phyloP scores from a whole-genome alignment of 1,140 invertebrate species.

The Diachasma alloeum region DNA sequence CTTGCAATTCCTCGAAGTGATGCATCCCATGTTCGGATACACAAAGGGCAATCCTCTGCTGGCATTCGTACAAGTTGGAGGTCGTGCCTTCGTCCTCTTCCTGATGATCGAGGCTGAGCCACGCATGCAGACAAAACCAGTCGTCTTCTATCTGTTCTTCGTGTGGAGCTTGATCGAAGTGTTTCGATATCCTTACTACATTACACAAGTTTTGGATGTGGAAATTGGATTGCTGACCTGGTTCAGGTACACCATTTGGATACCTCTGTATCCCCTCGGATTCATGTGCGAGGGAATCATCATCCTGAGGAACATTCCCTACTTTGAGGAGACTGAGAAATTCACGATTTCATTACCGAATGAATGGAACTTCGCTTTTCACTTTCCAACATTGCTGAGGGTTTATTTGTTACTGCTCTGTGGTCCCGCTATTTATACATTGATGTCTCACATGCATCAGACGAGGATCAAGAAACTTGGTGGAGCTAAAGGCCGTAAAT shows the following conservation, averaged over 20 bases:
- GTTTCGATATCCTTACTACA: slow-evolving; percentile 91
- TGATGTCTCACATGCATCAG: slow-evolving; percentile 84
- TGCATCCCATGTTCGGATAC: slow-evolving; percentile 90
- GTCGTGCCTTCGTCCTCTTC: slow-evolving; percentile 83
- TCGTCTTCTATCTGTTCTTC: slow-evolving; percentile 86
- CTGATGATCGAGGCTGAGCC: slow-evolving; percentile 84
- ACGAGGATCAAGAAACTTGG: slow-evolving; percentile 71
- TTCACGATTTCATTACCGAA: slow-evolving; percentile 86
- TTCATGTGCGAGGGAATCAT: slow-evolving; percentile 87
- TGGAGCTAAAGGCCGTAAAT: background rate
- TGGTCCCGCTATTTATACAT: slow-evolving; percentile 76
- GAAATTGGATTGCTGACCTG: slow-evolving; percentile 85
- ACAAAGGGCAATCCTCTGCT: slow-evolving; percentile 76
- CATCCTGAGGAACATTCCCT: slow-evolving; percentile 83
- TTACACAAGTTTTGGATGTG: slow-evolving; percentile 79
- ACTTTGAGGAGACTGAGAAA: slow-evolving; percentile 84
- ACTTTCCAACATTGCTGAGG: slow-evolving; percentile 82
- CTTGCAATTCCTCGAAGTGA: slow-evolving; percentile 85
- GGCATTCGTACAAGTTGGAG: slow-evolving; percentile 77
- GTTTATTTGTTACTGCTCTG: slow-evolving; percentile 80
- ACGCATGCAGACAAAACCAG: slow-evolving; percentile 85
- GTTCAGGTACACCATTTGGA: slow-evolving; percentile 90
- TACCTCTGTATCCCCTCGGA: slow-evolving; percentile 89
- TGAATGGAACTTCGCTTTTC: slow-evolving; percentile 84
- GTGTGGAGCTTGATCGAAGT: slow-evolving; percentile 85